Evolutionary conservation across 2,113 vertebrate genomes (phyloP).

Genomic region (Aspidoscelis tigris): DNA sequence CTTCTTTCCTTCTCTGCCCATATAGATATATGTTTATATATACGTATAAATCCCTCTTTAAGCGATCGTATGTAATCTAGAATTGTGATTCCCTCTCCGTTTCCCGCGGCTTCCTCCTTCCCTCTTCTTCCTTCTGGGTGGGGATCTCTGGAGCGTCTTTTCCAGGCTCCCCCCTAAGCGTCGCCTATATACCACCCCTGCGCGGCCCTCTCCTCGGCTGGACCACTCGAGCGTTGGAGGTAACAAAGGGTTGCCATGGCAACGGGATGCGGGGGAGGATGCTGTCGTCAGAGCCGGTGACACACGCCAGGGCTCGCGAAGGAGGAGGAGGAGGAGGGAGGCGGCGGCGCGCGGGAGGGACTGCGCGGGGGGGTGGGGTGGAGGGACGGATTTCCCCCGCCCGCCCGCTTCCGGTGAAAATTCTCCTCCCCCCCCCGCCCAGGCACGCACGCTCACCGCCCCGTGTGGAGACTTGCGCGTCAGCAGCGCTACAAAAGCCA

Average conservation of each 20-base stretch:
- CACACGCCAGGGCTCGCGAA: background rate
- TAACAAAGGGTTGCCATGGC: constrained; percentile 40
- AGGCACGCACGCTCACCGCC: background rate
- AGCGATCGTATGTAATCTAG: background rate
- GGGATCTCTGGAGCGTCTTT: constrained; percentile 3
- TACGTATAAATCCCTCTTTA: background rate
- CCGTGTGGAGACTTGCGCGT: background rate
- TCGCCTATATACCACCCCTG: constrained; percentile 17
- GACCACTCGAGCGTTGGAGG: constrained; percentile 42
- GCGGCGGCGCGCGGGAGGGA: background rate
- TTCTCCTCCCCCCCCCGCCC: background rate
- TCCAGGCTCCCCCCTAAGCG: background rate
- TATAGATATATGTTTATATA: background rate
- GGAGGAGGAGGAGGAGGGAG: background rate
- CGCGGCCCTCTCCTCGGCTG: constrained; percentile 11
- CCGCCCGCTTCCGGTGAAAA: constrained; percentile 29
- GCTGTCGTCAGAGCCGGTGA: constrained; percentile 51
- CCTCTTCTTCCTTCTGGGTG: background rate
- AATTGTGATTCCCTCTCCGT: background rate
- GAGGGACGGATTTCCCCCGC: constrained; percentile 1
- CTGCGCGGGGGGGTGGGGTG: background rate
- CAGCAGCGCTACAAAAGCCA: background rate
- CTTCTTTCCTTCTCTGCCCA: background rate
- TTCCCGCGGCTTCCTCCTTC: background rate
- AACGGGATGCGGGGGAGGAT: constrained; percentile 33